Evolutionary conservation across 2,113 vertebrate genomes (phyloP).

Genomic region (Orycteropus afer): DNA sequence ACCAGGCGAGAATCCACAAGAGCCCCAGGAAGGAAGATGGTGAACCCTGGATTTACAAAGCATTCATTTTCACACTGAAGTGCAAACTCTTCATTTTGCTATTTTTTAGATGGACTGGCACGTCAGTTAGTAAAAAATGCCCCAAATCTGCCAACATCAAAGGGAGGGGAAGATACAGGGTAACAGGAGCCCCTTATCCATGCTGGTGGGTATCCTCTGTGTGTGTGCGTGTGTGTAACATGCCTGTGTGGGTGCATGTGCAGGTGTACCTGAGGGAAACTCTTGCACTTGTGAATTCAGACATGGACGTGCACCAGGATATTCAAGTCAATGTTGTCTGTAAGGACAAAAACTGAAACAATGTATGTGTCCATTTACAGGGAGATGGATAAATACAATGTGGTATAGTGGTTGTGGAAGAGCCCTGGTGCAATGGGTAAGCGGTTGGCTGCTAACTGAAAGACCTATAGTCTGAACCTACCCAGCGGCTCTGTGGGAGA

Average conservation of each 20-base stretch:
- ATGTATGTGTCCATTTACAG: not conserved
- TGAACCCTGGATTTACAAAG: not conserved
- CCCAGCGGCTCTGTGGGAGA: no score
- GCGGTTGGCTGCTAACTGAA: no score
- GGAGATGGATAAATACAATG: not conserved
- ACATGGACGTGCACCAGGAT: not conserved
- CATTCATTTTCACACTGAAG: not conserved
- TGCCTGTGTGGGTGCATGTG: not conserved
- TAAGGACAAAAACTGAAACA: not conserved
- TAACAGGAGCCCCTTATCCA: fast-evolving
- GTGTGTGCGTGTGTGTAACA: no score
- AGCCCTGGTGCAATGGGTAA: no score
- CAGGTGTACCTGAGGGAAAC: no score
- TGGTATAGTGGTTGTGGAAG: not conserved
- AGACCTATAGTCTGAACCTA: no score
- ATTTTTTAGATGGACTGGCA: not conserved
- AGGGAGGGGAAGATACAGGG: not conserved
- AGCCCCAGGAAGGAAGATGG: not conserved
- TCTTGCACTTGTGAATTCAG: not conserved
- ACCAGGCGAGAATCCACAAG: not conserved
- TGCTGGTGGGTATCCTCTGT: not conserved
- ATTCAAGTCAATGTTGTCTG: not conserved
- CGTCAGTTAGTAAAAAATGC: not conserved
- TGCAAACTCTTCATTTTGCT: not conserved
- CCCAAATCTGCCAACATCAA: not conserved